Base-by-base conservation (phyloP, 1,140 invertebrate species). In the Atopsyche davidsoni region DNA sequence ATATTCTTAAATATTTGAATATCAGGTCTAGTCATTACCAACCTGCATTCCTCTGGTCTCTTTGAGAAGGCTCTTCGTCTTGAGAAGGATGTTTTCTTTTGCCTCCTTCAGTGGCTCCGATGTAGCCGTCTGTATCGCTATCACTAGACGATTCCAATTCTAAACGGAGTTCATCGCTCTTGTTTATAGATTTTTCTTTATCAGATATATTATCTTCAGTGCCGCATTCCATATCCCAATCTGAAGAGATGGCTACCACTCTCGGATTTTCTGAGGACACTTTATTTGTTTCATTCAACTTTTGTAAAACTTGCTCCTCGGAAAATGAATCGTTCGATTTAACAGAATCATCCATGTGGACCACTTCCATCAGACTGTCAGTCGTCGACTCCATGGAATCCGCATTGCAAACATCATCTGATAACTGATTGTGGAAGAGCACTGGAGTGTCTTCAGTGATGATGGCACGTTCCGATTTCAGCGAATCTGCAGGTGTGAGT, bases 171-270 rank as follows among this genome's bases (percentile, higher is more conserved):
- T 70, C 70, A 50, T 70, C 69, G 40, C 68, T 57, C 55, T 73
- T 70, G 23, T 70, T 65, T n/a, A 28, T 19, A 17, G 22, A 68
- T 55, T 72, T 71, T 11, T 62, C 61, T 46, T 72, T 72, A 11
- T 69, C 67, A n/a, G 72, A 63, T 4, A 69, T 72, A 11, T 75
- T 70, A 41, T 76, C 76, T 16, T 78, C n/a, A n/a, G n/a, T n/a
- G n/a, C n/a, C n/a, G n/a, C n/a, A 57, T 54, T 77, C 75, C 67
- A 77, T 75, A 52, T 78, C 77, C 77, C 77, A 79, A 49, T 78
- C 75, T 4, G 75, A 73, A 22, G 72, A 68, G 55, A 70, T 72
- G 24, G 70, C 65, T 2, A 65, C 59, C 46, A 66, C 65, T 50
- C 69, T 67, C 1, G 38, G 59, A 9, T 25, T 10, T 17, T 41